Base-by-base conservation (phyloP, 2,888 invertebrate species). In the Drosophila pseudotalamancana region DNA sequence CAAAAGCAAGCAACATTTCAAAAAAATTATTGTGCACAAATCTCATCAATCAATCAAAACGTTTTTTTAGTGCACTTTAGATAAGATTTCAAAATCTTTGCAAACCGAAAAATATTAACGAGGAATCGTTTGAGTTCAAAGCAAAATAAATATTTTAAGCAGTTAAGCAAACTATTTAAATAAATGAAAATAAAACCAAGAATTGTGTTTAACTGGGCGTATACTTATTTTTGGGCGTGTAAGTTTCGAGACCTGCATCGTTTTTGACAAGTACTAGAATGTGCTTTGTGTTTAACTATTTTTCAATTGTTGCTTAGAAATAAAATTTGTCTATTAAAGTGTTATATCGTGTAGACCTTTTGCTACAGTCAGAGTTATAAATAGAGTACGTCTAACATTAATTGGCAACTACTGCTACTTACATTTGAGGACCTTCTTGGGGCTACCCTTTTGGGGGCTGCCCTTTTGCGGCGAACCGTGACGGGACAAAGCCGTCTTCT, bases 401-500 rank as follows among this genome's bases (percentile, higher is more conserved):
- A 34, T 29, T 21, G 56, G 21, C 0, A 50, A 35, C 54, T 77
- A 90, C 90, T 89, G 32, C 54, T 77, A 90, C 90, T 89, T 76
- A 91, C 91, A 76, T 91, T 92, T 93, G 54, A 90, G 79, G 46
- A 89, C 89, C 81, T 92, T 93, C 89, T 94, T 94, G 35, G 93
- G 93, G 77, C 93, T 93, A 68, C 92, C 92, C 84, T 93, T 93
- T 59, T 91, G 91, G 34, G 92, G 92, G 75, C 92, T 92, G 50
- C 92, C 91, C 89, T 93, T 93, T 71, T 92, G 92, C 9, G 92
- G 92, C 66, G 92, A 92, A 42, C 91, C 92, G 74, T 92, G 92
- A 42, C 91, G 87, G 40, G 91, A 90, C 60, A 91, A 80, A 53
- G 91, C 88, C 55, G 91, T 90, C 88, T 92, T 91, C 62, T 92